Conservation (phyloP, 2,113 vertebrate genomes). For the Pitta sordida region DNA sequence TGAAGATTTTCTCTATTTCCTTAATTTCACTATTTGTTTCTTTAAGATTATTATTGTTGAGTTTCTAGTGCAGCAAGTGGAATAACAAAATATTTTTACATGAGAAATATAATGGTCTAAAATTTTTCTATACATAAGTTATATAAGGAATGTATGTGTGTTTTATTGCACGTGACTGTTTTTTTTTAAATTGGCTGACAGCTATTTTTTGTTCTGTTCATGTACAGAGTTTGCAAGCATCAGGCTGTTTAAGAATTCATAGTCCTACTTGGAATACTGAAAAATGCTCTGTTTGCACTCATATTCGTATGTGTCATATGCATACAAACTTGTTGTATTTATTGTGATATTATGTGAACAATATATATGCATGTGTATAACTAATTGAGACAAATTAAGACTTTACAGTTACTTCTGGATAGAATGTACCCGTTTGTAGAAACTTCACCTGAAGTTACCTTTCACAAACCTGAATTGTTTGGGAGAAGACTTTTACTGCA, state of each 20-base stretch:
- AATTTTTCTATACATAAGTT: neutral
- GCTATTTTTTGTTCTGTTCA: neutral
- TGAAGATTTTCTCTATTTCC: neutral
- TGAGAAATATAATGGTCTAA: neutral
- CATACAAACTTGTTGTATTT: neutral
- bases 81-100: neutral
- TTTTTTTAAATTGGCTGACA: neutral
- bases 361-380: neutral
- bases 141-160: neutral
- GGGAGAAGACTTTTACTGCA: neutral
- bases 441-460: neutral
- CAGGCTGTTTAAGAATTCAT: neutral
- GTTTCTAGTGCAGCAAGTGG: neutral
- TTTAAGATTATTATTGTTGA: neutral
- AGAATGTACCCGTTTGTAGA: neutral
- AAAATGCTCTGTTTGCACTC: neutral
- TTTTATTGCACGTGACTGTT: neutral
- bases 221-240: neutral
- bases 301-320: neutral
- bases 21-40: neutral
- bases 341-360: neutral
- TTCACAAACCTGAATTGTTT: neutral
- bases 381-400: neutral
- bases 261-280: neutral
- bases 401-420: neutral